phyloP scores from a whole-genome alignment of 2,797 vertebrate species.

The Ptychadena robeensis region DNA sequence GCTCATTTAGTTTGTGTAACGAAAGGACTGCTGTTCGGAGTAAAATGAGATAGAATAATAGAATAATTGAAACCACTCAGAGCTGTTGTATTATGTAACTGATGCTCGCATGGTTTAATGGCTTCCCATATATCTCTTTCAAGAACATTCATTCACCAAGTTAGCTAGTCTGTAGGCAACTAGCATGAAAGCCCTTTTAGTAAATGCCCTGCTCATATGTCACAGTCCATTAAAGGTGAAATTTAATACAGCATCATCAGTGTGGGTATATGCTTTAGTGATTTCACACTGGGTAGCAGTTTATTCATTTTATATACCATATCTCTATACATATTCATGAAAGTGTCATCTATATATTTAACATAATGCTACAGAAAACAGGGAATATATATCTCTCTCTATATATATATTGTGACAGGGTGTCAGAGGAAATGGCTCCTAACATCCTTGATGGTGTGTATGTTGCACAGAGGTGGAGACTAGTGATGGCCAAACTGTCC shows the following conservation, averaged over 20 bases:
- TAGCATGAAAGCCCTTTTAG: conserved; percentile 19
- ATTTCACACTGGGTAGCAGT: background rate
- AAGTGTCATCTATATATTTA: background rate
- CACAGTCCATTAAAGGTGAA: conserved; percentile 8
- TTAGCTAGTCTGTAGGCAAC: conserved; percentile 10
- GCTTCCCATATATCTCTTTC: conserved; percentile 21
- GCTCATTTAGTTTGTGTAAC: conserved; percentile 40
- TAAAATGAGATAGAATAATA: conserved; percentile 43
- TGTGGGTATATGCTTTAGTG: background rate
- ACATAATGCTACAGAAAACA: background rate
- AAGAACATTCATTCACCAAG: background rate
- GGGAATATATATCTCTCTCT: too few relatives aligned
- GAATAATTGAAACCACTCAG: conserved; percentile 42
- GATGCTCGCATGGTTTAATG: conserved; percentile 19
- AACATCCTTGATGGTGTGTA: too few relatives aligned
- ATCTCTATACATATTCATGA: background rate
- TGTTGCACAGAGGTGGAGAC: too few relatives aligned
- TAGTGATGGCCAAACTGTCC: too few relatives aligned
- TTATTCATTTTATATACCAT: background rate
- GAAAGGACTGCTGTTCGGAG: conserved; percentile 22
- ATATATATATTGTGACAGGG: too few relatives aligned
- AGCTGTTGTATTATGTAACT: conserved; percentile 27
- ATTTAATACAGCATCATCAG: background rate
- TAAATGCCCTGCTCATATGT: background rate
- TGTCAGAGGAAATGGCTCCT: too few relatives aligned